Evolutionary conservation across 2,113 vertebrate species (phyloP).

Genomic region (Campylomormyrus numenius): DNA sequence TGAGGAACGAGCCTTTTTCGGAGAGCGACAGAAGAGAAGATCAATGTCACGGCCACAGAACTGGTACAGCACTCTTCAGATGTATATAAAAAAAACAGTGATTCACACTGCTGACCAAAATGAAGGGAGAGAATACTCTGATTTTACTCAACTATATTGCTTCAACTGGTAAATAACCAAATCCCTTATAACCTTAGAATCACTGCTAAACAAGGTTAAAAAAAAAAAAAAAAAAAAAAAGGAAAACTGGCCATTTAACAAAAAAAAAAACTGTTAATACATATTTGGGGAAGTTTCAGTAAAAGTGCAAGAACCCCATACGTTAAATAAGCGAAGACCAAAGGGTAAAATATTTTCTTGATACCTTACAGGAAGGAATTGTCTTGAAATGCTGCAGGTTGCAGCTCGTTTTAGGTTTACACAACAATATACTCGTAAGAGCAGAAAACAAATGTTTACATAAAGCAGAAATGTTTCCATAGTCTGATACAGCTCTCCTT

Average conservation of each 20-base stretch:
- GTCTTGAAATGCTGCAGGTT: constrained; percentile 12
- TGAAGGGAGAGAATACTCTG: not conserved
- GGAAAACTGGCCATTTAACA: constrained; percentile 43
- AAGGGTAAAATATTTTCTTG: constrained; percentile 38
- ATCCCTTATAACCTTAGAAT: not conserved
- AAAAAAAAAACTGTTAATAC: constrained; percentile 12
- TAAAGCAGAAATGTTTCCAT: constrained; percentile 4
- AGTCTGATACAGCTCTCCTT: constrained; percentile 30
- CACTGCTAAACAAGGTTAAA: not conserved
- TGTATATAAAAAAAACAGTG: not conserved
- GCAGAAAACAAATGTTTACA: constrained; percentile 17
- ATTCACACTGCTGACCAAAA: not conserved
- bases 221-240: constrained; percentile 25
- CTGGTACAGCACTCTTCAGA: not conserved
- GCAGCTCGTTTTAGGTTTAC: constrained; percentile 19
- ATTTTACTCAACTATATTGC: not conserved
- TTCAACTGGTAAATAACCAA: not conserved
- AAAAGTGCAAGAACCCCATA: constrained; percentile 57
- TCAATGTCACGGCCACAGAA: not conserved
- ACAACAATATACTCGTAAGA: constrained; percentile 16
- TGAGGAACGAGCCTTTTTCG: not conserved
- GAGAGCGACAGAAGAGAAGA: not conserved
- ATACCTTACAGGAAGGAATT: not conserved
- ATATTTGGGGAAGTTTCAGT: constrained; percentile 43
- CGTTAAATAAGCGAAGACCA: constrained; percentile 45